phyloP scores from a whole-genome alignment of 2,888 invertebrate genomes.

The Drosophila conformis region DNA sequence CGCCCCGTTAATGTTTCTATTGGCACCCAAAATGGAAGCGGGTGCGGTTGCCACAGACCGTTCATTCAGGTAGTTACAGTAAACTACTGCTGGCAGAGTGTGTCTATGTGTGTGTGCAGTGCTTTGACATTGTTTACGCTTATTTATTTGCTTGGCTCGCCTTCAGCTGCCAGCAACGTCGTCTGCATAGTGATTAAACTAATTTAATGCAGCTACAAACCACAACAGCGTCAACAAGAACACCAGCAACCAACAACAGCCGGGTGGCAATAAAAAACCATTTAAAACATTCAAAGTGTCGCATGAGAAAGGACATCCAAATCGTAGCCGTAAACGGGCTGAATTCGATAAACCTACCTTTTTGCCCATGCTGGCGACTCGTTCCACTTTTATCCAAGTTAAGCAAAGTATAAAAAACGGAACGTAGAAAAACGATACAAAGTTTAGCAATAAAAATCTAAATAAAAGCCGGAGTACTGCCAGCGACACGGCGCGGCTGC shows the following conservation, averaged over 20 bases:
- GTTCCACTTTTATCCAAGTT: constrained; percentile 1
- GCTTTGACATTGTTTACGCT: constrained; percentile 80
- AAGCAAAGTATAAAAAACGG: constrained; percentile 41
- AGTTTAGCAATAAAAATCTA: constrained; percentile 78
- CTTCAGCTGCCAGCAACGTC: constrained; percentile 12
- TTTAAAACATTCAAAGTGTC: constrained; percentile 81
- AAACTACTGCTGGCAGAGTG: constrained; percentile 16
- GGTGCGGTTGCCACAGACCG: constrained; percentile 19
- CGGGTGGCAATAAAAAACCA: constrained; percentile 70
- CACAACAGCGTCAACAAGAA: constrained; percentile 29
- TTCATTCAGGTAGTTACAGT: constrained; percentile 33
- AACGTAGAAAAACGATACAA: constrained; percentile 63
- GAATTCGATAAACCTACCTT: constrained; percentile 42
- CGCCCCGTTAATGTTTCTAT: constrained; percentile 79
- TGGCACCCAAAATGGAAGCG: constrained; percentile 60
- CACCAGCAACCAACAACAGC: constrained; percentile 20
- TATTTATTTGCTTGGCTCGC: constrained; percentile 63
- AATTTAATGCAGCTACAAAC: constrained; percentile 74
- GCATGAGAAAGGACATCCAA: constrained; percentile 64
- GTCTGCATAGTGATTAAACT: constrained; percentile 75
- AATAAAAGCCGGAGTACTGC: constrained; percentile 58
- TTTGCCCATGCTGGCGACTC: neutral
- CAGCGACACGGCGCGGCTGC: constrained; percentile 48
- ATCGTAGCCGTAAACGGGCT: constrained; percentile 41
- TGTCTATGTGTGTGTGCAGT: constrained; percentile 55